These are phyloP conservation scores for Carcharodon carcharias DNA, from an alignment of 2,797 vertebrate species.

Conservation along the genomic window DNA sequence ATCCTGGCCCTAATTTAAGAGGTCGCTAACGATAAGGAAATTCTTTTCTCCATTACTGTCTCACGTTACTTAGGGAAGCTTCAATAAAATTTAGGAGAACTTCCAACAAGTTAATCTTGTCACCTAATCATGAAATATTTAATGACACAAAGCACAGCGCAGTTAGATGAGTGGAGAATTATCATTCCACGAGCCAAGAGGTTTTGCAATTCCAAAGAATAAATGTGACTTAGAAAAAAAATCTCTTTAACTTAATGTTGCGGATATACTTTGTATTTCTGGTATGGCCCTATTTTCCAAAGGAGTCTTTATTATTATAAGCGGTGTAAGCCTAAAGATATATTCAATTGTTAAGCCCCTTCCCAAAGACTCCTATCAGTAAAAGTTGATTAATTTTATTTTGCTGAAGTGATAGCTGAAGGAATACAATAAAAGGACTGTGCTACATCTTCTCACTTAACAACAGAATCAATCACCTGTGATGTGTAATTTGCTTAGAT, in stretches of 20 bases:
- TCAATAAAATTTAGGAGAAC: background rate
- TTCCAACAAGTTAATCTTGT: background rate
- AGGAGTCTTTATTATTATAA: background rate
- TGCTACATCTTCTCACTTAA: background rate
- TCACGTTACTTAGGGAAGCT: background rate
- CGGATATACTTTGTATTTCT: background rate
- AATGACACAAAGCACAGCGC: background rate
- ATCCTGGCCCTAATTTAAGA: background rate
- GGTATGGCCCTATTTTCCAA: too few relatives aligned
- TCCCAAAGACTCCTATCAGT: background rate
- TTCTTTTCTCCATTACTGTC: background rate
- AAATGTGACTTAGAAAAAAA: background rate
- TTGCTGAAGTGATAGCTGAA: background rate
- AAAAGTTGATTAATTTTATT: background rate
- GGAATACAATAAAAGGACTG: background rate
- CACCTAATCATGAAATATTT: background rate
- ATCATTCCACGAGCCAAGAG: background rate
- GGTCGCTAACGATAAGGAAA: background rate
- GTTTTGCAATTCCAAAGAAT: background rate
- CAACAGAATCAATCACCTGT: slow-evolving; percentile 17
- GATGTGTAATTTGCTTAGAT: background rate
- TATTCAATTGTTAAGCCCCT: background rate
- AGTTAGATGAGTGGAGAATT: background rate
- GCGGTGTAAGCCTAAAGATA: background rate
- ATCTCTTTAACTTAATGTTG: background rate